Evolutionary conservation across 2,888 invertebrate genomes (phyloP).

Genomic region (Andrena hattorfiana): DNA sequence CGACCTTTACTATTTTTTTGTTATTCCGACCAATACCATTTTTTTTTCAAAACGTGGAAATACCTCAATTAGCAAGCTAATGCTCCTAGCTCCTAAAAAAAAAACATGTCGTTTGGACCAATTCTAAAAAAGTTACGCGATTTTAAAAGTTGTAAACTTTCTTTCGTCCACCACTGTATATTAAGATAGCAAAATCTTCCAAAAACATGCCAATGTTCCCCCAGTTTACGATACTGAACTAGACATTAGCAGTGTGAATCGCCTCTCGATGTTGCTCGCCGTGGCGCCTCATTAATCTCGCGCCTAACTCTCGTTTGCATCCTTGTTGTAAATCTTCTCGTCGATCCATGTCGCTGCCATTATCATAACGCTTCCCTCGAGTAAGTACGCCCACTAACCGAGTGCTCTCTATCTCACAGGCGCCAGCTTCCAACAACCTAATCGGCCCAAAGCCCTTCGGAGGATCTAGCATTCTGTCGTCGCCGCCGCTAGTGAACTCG

Average conservation of each 20-base stretch:
- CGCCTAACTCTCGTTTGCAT: slow-evolving; percentile 16
- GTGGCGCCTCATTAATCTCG: slow-evolving; percentile 28
- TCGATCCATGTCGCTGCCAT: too few species aligned
- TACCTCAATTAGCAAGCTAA: too few species aligned
- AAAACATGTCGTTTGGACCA: too few species aligned
- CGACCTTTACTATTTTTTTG: too few species aligned
- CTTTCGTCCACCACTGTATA: too few species aligned
- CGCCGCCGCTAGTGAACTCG: slow-evolving; percentile 76
- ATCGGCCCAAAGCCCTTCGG: slow-evolving; percentile 83
- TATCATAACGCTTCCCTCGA: not conserved
- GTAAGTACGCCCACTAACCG: not conserved
- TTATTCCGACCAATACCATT: too few species aligned
- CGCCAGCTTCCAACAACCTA: slow-evolving; percentile 79
- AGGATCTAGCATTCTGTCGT: slow-evolving; percentile 77
- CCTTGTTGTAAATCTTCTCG: not conserved
- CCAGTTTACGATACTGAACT: not conserved
- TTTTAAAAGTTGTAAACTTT: too few species aligned
- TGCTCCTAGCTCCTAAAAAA: too few species aligned
- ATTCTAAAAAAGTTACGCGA: too few species aligned
- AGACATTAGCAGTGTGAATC: not conserved
- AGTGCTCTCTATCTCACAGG: slow-evolving; percentile 63
- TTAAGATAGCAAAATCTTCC: too few species aligned
- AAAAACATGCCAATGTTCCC: too few species aligned
- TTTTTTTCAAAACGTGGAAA: too few species aligned
- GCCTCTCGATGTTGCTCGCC: not conserved